Evolutionary conservation across 2,888 invertebrate species (phyloP).

Genomic region (Aleiodes alternator): DNA sequence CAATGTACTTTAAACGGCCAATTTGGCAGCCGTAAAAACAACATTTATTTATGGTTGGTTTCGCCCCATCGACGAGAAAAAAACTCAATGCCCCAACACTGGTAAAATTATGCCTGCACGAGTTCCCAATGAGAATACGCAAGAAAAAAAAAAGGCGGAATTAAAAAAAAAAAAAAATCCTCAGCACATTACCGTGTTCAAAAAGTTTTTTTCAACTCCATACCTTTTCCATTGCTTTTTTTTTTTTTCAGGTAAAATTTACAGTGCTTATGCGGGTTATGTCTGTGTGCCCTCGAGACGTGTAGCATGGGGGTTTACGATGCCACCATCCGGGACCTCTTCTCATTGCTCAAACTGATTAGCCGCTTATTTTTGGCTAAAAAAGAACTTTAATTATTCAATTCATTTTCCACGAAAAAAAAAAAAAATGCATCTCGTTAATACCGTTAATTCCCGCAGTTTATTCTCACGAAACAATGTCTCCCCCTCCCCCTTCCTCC

Average conservation of each 20-base stretch:
- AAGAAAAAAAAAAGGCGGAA: constrained; percentile 45
- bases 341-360: constrained; percentile 25
- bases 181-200: constrained; percentile 50
- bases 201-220: constrained; percentile 59
- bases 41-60: constrained; percentile 73
- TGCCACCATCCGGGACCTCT: constrained; percentile 26
- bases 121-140: constrained; percentile 53
- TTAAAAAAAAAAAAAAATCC: constrained; percentile 17
- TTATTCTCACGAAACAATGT: neutral
- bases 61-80: constrained; percentile 65
- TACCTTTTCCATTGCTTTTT: constrained; percentile 46
- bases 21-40: constrained; percentile 75
- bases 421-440: no score
- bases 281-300: constrained; percentile 42
- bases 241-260: constrained; percentile 47
- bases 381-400: constrained; percentile 13
- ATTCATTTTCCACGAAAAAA: neutral
- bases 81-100: constrained; percentile 59
- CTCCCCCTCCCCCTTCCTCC: no score
- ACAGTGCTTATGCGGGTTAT: constrained; percentile 39
- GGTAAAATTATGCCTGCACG: constrained; percentile 65
- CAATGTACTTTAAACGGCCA: constrained; percentile 73
- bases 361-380: neutral
- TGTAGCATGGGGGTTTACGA: constrained; percentile 24
- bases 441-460: neutral